Conservation (phyloP, 1,140 invertebrate species). For the Tetraneura akinire region DNA sequence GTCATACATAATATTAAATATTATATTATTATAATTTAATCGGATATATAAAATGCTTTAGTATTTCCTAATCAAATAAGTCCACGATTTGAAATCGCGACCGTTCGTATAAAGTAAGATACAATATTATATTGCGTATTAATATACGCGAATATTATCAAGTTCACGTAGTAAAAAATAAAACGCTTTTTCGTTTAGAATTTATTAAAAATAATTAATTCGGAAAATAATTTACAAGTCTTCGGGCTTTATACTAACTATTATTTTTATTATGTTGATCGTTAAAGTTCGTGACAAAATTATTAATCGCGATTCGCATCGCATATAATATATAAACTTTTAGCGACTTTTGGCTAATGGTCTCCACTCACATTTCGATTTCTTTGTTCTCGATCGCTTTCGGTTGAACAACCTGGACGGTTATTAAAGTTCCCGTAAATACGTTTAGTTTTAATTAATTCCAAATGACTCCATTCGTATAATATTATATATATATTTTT, state of each 20-base stretch:
- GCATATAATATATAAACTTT: too few relatives aligned
- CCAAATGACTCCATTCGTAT: background rate
- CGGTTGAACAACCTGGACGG: background rate
- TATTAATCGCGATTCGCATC: too few relatives aligned
- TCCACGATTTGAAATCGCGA: too few relatives aligned
- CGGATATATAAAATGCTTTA: too few relatives aligned
- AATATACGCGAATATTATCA: too few relatives aligned
- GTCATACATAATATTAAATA: too few relatives aligned
- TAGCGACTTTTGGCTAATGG: conserved; percentile 7
- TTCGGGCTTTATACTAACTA: background rate
- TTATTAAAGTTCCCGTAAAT: conserved; percentile 1
- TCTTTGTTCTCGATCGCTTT: conserved; percentile 12
- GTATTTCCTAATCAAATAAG: too few relatives aligned
- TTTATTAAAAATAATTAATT: conserved; percentile 4
- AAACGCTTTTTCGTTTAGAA: background rate
- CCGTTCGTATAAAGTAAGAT: too few relatives aligned
- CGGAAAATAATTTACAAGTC: conserved; percentile 3
- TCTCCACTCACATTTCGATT: background rate
- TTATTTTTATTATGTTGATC: too few relatives aligned
- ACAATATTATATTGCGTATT: too few relatives aligned
- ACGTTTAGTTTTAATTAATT: conserved; percentile 31
- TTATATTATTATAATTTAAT: too few relatives aligned
- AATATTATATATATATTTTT: background rate
- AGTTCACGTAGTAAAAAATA: too few relatives aligned
- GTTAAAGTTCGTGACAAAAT: conserved; percentile 2